Evolutionary conservation across 2,888 invertebrate genomes (phyloP).

Genomic region (Cordylochernes scorpioides): DNA sequence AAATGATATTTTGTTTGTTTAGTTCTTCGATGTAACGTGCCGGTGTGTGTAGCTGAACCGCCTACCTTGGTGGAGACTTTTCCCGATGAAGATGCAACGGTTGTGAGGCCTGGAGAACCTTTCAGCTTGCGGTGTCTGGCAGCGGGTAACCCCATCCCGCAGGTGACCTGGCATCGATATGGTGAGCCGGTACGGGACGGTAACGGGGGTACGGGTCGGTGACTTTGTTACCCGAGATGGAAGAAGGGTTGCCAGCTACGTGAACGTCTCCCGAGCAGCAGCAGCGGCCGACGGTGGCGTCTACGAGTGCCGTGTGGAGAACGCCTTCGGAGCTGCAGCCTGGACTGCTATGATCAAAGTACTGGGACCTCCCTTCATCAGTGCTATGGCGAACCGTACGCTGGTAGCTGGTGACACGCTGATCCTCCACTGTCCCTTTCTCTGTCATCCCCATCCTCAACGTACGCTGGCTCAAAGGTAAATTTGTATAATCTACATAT

Average conservation of each 20-base stretch:
- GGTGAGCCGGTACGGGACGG: conserved; percentile 11
- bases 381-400: conserved; percentile 8
- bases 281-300: conserved; percentile 12
- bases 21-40: no score
- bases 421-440: conserved; percentile 10
- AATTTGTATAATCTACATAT: no score
- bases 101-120: conserved; percentile 9
- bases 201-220: conserved; percentile 16
- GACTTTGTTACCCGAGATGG: conserved; percentile 18
- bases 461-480: no score
- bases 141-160: conserved; percentile 13
- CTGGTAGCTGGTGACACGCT: conserved; percentile 8
- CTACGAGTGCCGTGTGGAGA: conserved; percentile 7
- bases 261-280: conserved; percentile 14
- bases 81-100: no score
- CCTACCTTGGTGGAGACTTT: no score
- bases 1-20: no score
- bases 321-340: conserved; percentile 5
- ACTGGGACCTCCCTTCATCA: conserved; percentile 7
- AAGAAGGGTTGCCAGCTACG: conserved; percentile 21
- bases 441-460: conserved; percentile 9
- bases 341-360: conserved; percentile 8
- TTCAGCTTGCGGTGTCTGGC: conserved; percentile 12
- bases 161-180: conserved; percentile 14
- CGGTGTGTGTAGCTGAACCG: no score